Base-by-base conservation (phyloP, 2,888 invertebrate species). In the Nomada fabriciana region DNA sequence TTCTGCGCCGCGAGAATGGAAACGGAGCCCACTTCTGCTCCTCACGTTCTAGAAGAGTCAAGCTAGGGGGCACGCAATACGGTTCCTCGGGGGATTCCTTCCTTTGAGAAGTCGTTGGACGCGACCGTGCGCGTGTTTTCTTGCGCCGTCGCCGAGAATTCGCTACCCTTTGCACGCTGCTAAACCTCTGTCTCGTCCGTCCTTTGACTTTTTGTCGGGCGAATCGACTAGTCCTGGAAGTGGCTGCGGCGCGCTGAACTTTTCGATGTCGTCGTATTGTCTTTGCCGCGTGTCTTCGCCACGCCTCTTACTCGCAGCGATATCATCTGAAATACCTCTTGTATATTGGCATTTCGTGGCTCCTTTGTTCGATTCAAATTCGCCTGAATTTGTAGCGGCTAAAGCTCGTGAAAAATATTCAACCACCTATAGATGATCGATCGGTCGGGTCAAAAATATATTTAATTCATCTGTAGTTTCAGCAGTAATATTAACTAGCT, bases 21-120 rank as follows among this genome's bases (percentile, higher is more conserved):
- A 79, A 80, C 74, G 76, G 78, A 86, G 89, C 83, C 60, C 68
- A 43, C 57, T 53, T 36, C 70, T 36, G 65, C 23, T 72, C 75
- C 50, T 78, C 72, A 77, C 73, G 70, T 80, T 76, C 76, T 72
- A 74, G 87, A 80, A 83, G 89, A 88, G 83, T 86, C 88, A 83
- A 86, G 67, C 82, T 78, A 70, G 36, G 74, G 72, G 71, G 79
- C 86, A 86, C 82, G 84, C 85, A 90, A 89, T 84, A 87, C 85
- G 82, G 74, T 70, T 88, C 89, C 86, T 70, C 64, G 59, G 87
- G 52, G 86, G 86, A 84, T 85, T 83, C 85, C 83, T 85, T 86
- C 82, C 85, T 88, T 77, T 78, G 76, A 82, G 76, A 78, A 85
- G 87, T 86, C 84, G 76, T 86, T 77, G 63, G 63, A 59, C 75